Evolutionary conservation across 2,113 vertebrate species (phyloP).

Genomic region (Sapayoa aenigma): DNA sequence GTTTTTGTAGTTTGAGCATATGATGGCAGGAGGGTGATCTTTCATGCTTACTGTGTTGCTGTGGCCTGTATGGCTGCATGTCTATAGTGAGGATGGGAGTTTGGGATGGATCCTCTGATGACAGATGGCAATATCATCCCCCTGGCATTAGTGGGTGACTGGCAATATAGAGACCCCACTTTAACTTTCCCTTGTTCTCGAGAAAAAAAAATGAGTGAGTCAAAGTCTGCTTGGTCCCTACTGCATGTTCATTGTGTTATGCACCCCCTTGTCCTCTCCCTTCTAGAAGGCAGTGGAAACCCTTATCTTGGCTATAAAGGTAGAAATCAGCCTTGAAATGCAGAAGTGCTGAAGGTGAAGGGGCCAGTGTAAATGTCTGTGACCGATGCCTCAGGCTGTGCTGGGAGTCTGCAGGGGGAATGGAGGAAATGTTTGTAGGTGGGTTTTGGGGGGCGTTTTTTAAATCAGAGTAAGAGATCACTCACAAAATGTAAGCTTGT

Average conservation of each 20-base stretch:
- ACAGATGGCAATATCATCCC: accelerated
- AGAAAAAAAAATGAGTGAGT: background rate
- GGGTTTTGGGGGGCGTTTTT: background rate
- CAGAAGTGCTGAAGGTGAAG: background rate
- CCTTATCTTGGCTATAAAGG: background rate
- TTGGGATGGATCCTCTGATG: background rate
- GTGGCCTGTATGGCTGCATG: background rate
- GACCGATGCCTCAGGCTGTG: background rate
- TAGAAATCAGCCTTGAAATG: background rate
- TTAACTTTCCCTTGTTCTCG: background rate
- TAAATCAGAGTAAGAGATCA: background rate
- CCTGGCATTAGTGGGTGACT: background rate
- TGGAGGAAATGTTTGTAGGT: background rate
- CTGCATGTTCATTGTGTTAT: accelerated
- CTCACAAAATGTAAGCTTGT: background rate
- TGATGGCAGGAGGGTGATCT: background rate
- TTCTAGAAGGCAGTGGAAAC: background rate
- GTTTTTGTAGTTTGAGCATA: background rate
- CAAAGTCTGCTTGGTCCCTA: background rate
- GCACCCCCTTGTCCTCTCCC: background rate
- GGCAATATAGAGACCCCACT: background rate
- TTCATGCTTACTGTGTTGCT: background rate
- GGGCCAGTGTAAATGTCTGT: background rate
- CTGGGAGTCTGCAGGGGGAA: background rate
- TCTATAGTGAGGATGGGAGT: background rate